Evolutionary conservation across 1,140 invertebrate species (phyloP).

Genomic region (Piezodorus guildinii): DNA sequence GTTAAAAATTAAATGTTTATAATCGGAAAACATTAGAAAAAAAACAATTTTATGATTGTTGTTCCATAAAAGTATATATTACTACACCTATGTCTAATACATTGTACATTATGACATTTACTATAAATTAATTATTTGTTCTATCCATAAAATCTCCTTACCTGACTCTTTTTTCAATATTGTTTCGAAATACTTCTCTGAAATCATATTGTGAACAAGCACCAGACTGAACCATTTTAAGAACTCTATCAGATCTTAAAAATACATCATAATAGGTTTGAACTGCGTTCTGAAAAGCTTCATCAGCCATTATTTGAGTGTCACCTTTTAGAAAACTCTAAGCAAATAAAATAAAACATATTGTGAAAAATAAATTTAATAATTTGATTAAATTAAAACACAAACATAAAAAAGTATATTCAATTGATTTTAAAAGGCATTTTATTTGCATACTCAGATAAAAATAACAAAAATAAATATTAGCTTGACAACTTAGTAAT

Average conservation of each 20-base stretch:
- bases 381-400: not conserved
- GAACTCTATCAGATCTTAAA: slow-evolving; percentile 87
- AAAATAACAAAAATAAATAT: too few relatives aligned
- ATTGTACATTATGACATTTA: too few relatives aligned
- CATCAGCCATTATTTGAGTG: slow-evolving; percentile 95
- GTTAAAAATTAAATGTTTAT: too few relatives aligned
- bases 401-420: not conserved
- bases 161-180: slow-evolving; percentile 92
- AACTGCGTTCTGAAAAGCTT: slow-evolving; percentile 97
- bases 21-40: too few relatives aligned
- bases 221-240: slow-evolving; percentile 91
- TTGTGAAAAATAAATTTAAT: not conserved
- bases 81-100: too few relatives aligned
- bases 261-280: slow-evolving; percentile 97
- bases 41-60: too few relatives aligned
- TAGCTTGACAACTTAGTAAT: too few relatives aligned
- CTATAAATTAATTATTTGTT: too few relatives aligned
- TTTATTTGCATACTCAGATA: too few relatives aligned
- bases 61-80: too few relatives aligned
- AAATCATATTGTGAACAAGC: slow-evolving; percentile 97
- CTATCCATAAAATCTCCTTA: slow-evolving; percentile 30
- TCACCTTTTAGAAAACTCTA: slow-evolving; percentile 87
- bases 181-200: slow-evolving; percentile 94
- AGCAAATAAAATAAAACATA: slow-evolving; percentile 29
- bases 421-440: too few relatives aligned